phyloP scores from a whole-genome alignment of 1,140 invertebrate genomes.

The Nymphalis io region DNA sequence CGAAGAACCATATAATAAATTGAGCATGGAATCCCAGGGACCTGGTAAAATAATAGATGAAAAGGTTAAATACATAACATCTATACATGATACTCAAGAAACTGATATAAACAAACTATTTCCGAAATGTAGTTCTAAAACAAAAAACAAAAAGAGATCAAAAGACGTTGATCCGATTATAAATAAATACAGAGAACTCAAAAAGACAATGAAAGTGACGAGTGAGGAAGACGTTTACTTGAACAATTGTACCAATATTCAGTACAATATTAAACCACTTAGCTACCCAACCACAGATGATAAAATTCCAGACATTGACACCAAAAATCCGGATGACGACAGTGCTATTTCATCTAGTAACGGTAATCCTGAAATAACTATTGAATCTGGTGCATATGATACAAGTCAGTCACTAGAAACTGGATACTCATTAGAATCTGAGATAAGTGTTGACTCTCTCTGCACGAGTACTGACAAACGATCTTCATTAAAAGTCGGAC shows the following conservation, averaged over 20 bases:
- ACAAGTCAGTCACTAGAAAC: constrained; percentile 78
- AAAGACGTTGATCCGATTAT: constrained; percentile 76
- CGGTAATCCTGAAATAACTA: constrained; percentile 80
- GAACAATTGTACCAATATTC: constrained; percentile 77
- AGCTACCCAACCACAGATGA: constrained; percentile 45
- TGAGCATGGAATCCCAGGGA: constrained; percentile 41
- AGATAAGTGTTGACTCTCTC: constrained; percentile 78
- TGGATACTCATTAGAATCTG: constrained; percentile 78
- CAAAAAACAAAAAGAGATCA: constrained; percentile 74
- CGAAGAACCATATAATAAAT: constrained; percentile 82
- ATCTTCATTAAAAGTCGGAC: constrained; percentile 78
- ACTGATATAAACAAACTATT: constrained; percentile 74
- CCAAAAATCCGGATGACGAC: constrained; percentile 75
- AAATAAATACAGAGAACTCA: constrained; percentile 76
- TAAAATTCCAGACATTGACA: constrained; percentile 63
- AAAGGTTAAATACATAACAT: constrained; percentile 77
- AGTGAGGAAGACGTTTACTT: constrained; percentile 75
- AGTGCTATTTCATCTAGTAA: constrained; percentile 77
- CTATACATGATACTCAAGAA: constrained; percentile 67
- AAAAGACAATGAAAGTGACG: constrained; percentile 72
- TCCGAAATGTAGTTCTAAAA: constrained; percentile 73
- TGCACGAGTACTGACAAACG: constrained; percentile 77
- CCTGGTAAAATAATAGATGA: constrained; percentile 76
- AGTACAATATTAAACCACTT: constrained; percentile 69
- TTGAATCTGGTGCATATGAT: constrained; percentile 74